Evolutionary conservation across 2,113 vertebrate genomes (phyloP).

Genomic region (Mirounga angustirostris): DNA sequence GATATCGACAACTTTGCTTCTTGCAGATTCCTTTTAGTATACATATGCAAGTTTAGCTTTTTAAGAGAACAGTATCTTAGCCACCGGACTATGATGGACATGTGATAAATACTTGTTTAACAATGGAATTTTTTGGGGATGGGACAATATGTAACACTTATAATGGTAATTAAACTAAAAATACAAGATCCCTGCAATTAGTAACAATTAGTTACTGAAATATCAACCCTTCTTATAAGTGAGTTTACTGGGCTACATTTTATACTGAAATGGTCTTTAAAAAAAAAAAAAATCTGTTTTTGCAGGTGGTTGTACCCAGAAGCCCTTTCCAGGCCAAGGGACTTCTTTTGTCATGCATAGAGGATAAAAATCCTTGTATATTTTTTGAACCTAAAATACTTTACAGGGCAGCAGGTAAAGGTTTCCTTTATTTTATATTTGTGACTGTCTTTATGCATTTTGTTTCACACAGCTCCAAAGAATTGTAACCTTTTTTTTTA

Average conservation of each 20-base stretch:
- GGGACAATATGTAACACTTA: background rate
- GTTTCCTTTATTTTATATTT: constrained; percentile 66
- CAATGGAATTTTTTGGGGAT: background rate
- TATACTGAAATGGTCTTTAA: constrained; percentile 58
- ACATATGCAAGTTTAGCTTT: background rate
- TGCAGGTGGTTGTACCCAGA: constrained; percentile 96
- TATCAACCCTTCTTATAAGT: background rate
- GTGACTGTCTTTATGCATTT: constrained; percentile 36
- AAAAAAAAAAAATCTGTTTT: constrained; percentile 74
- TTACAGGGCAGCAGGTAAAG: constrained; percentile 98
- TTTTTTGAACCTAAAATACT: constrained; percentile 99
- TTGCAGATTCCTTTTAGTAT: background rate
- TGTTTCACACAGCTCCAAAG: background rate
- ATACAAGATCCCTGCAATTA: background rate
- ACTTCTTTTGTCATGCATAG: constrained; percentile 96
- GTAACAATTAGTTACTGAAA: constrained; percentile 45
- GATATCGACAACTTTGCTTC: background rate
- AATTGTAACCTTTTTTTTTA: background rate
- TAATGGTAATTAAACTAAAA: background rate
- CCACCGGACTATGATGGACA: background rate
- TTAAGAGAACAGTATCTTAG: background rate
- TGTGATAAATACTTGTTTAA: constrained; percentile 38
- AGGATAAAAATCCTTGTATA: constrained; percentile 97
- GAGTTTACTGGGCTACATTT: constrained; percentile 52
- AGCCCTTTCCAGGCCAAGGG: constrained; percentile 97